Percentiles rank a stretch among this genome's conserved stretches.
Evolutionary conservation across 2,113 vertebrate genomes (phyloP).

Genomic region (Pangasianodon hypophthalmus): DNA sequence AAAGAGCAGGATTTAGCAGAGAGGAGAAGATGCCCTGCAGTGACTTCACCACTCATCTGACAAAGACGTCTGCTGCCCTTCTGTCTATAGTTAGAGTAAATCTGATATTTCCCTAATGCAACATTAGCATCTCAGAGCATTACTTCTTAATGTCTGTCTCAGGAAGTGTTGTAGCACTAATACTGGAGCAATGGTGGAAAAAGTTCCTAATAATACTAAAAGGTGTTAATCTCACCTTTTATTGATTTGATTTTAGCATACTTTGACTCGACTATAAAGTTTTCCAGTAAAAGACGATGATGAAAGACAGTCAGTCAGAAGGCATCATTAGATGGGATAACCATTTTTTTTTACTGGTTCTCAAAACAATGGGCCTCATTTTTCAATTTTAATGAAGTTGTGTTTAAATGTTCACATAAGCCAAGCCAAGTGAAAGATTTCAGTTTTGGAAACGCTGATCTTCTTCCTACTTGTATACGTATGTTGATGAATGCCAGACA

Average conservation of each 20-base stretch:
- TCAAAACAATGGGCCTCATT: background rate
- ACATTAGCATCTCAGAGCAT: background rate
- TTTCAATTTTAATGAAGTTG: background rate
- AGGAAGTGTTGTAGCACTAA: background rate
- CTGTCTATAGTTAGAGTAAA: slow-evolving; percentile 21
- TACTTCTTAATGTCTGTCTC: background rate
- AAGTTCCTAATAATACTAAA: background rate
- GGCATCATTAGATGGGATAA: background rate
- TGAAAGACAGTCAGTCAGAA: background rate
- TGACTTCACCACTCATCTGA: background rate
- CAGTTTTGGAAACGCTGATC: background rate
- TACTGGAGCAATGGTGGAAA: background rate
- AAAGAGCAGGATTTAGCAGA: background rate
- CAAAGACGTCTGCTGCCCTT: background rate
- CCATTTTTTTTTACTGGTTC: background rate
- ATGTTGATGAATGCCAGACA: background rate
- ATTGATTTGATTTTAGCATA: background rate
- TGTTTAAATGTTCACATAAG: background rate
- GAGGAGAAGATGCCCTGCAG: background rate
- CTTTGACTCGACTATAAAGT: background rate
- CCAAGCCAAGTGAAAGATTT: background rate
- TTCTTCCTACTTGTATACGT: background rate
- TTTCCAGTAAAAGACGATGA: background rate
- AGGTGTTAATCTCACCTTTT: background rate
- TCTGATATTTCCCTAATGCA: slow-evolving; percentile 22